Evolutionary conservation across 2,888 invertebrate genomes (phyloP).

Genomic region (Nephrocerus scutellatus): DNA sequence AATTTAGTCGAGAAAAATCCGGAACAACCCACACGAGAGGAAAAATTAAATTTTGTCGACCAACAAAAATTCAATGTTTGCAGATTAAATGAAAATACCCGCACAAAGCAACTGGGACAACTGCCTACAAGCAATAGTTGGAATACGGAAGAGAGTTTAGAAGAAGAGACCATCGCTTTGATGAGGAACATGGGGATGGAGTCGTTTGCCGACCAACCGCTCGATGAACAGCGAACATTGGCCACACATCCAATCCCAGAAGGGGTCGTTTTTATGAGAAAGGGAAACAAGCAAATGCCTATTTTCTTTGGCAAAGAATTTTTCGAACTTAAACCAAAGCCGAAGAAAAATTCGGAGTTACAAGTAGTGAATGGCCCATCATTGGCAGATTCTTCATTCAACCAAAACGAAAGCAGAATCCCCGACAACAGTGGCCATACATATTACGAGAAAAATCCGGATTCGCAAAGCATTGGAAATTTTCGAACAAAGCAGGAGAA

Average conservation of each 20-base stretch:
- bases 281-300: slow-evolving; percentile 29
- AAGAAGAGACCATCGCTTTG: slow-evolving; percentile 35
- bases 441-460: too few relatives aligned
- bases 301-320: slow-evolving; percentile 31
- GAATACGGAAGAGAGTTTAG: slow-evolving; percentile 30
- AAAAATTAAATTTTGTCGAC: slow-evolving; percentile 31
- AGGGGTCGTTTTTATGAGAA: slow-evolving; percentile 26
- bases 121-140: slow-evolving; percentile 34
- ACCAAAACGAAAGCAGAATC: too few relatives aligned
- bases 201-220: slow-evolving; percentile 27
- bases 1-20: too few relatives aligned
- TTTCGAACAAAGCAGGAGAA: too few relatives aligned
- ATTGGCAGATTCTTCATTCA: not conserved
- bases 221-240: slow-evolving; percentile 23
- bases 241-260: slow-evolving; percentile 24
- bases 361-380: slow-evolving; percentile 3
- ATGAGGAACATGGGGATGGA: slow-evolving; percentile 36
- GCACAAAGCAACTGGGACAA: slow-evolving; percentile 35
- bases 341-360: too few relatives aligned
- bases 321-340: slow-evolving; percentile 28
- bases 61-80: slow-evolving; percentile 34
- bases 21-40: too few relatives aligned
- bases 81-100: too few relatives aligned
- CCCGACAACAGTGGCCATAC: too few relatives aligned
- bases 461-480: too few relatives aligned